Base-by-base conservation (phyloP, 2,797 vertebrate genomes). In the Esox masquinongy region DNA sequence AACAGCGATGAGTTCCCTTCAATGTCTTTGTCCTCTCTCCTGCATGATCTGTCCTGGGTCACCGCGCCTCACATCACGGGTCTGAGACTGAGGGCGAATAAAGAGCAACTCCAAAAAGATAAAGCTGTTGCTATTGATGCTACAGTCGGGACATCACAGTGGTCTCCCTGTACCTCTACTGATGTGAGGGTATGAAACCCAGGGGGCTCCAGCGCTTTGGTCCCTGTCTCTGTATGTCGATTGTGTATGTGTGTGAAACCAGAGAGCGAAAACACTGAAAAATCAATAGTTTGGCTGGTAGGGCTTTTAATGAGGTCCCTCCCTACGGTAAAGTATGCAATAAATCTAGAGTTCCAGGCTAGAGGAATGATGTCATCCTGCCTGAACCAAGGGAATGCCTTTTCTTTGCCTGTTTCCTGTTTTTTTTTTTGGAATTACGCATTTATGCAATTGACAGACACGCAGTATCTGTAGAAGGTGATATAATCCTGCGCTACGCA, bases 211-310 rank as follows among this genome's bases (percentile, higher is more conserved):
- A 80, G 75, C 47, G 75, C 82, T 81, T 84, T 51, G 15, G 68
- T 75, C 61, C 82, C 63, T 76, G 69, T 71, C 50, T 85, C 64
- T 86, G 66, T 77, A 7, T 77, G 11, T 77, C 43, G 1, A 47
- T 14, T 47, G 12, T 47, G 43, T 47, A 14, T 68, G 34, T 80
- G 79, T 80, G 77, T 80, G 74, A 72, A 83, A 77, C 56, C 59
- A 80, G 56, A 79, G 69, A 74, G 31, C 51, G 59, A 76, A 66
- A 85, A 74, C 73, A 26, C 69, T 74, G 83, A 87, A 80, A 89
- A 91, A 90, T 90, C 87, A 87, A 88, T 91, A 73, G 78, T 89
- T 92, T 92, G 85, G 85, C 87, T 92, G 74, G 77, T 86, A 86
- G 83, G 75, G 70, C 78, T 77, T 17, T 79, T 73, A 78, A 79